phyloP scores from a whole-genome alignment of 2,888 invertebrate genomes.

The Silvanus unidentatus region DNA sequence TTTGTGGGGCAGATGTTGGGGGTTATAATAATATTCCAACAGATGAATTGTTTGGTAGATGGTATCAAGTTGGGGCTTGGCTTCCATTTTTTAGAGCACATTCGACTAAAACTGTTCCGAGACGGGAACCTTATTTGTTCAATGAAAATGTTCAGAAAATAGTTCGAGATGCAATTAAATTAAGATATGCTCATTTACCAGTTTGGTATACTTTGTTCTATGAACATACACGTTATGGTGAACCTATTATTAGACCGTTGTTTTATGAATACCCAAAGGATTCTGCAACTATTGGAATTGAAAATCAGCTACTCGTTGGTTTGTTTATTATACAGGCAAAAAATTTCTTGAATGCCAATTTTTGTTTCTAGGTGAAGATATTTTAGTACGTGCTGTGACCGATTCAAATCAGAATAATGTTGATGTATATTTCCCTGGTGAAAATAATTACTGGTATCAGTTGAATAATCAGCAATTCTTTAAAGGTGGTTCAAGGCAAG shows the following conservation, averaged over 20 bases:
- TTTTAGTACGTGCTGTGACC: slow-evolving; percentile 83
- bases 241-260: slow-evolving; percentile 82
- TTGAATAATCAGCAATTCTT: too few relatives aligned
- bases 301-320: too few relatives aligned
- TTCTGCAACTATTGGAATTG: slow-evolving; percentile 72
- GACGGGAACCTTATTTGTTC: slow-evolving; percentile 93
- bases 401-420: slow-evolving; percentile 52
- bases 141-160: slow-evolving; percentile 61
- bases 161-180: slow-evolving; percentile 65
- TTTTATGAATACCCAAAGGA: slow-evolving; percentile 81
- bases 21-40: slow-evolving; percentile 95
- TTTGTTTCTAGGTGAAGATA: slow-evolving; percentile 66
- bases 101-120: slow-evolving; percentile 87
- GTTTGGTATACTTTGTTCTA: slow-evolving; percentile 85
- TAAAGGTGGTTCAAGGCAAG: too few relatives aligned
- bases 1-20: slow-evolving; percentile 92
- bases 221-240: slow-evolving; percentile 76
- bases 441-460: slow-evolving; percentile 67
- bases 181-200: slow-evolving; percentile 82
- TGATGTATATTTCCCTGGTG: slow-evolving; percentile 77
- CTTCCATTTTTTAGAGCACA: slow-evolving; percentile 93
- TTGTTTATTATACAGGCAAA: too few relatives aligned
- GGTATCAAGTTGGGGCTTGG: slow-evolving; percentile 72
- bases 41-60: slow-evolving; percentile 73
- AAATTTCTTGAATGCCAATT: too few relatives aligned